phyloP scores from a whole-genome alignment of 1,140 invertebrate genomes.

The Drosophila sturtevanti region DNA sequence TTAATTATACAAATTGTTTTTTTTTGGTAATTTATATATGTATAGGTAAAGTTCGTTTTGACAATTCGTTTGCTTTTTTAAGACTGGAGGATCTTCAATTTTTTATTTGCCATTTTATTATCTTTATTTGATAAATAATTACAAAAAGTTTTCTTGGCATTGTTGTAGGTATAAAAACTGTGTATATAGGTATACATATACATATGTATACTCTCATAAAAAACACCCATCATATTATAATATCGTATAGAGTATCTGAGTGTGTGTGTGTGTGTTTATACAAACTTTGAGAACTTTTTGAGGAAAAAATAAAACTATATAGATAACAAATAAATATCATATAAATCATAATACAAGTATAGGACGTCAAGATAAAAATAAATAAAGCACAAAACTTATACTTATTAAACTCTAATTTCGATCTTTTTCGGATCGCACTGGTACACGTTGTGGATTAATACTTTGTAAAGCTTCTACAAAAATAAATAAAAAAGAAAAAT shows the following conservation, averaged over 20 bases:
- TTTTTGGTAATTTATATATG: slow-evolving; percentile 2
- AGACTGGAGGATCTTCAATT: background rate
- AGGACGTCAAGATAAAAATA: slow-evolving; percentile 34
- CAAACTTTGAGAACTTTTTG: slow-evolving; percentile 54
- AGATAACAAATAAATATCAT: slow-evolving; percentile 47
- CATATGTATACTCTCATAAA: background rate
- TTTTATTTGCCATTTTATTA: slow-evolving; percentile 17
- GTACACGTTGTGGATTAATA: slow-evolving; percentile 50
- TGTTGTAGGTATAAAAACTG: background rate
- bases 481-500: slow-evolving; percentile 11
- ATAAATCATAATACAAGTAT: slow-evolving; percentile 34
- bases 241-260: slow-evolving; percentile 41
- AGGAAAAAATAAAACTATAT: slow-evolving; percentile 26
- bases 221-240: slow-evolving; percentile 21
- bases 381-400: slow-evolving; percentile 50
- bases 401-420: slow-evolving; percentile 21
- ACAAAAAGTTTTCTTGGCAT: background rate
- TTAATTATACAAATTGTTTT: slow-evolving; percentile 23
- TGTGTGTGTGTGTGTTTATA: slow-evolving; percentile 37
- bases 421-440: slow-evolving; percentile 45
- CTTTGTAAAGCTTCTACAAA: slow-evolving; percentile 58
- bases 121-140: background rate
- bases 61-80: slow-evolving; percentile 10
- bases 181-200: background rate
- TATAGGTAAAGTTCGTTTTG: slow-evolving; percentile 51